These are phyloP conservation scores for Muntiacus muntjak DNA, from an alignment of 2,113 vertebrate genomes.

Conservation along the genomic window DNA sequence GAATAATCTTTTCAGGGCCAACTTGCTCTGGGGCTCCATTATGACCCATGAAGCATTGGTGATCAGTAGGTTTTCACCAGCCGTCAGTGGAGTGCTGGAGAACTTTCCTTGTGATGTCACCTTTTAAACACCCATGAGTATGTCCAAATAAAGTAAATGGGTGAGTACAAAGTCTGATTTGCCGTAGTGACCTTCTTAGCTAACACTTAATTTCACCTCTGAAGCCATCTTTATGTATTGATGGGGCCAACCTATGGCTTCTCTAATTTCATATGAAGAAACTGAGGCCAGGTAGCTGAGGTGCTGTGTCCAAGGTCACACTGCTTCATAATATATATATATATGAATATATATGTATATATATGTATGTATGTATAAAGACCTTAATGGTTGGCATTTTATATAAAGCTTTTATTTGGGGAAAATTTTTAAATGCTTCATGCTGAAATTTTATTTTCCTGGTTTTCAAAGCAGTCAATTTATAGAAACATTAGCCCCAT, in stretches of 20 bases:
- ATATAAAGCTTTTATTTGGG: neutral
- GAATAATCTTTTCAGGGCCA: neutral
- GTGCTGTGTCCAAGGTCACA: neutral
- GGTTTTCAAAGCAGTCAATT: neutral
- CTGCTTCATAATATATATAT: neutral
- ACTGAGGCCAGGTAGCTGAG: neutral
- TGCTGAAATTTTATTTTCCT: neutral
- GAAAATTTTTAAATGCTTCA: neutral
- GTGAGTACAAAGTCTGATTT: neutral
- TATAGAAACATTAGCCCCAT: neutral
- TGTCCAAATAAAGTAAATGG: neutral
- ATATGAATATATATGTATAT: neutral
- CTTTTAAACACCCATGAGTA: neutral
- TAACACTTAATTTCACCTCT: neutral
- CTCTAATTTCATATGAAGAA: neutral
- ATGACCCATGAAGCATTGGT: neutral
- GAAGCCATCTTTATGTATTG: neutral
- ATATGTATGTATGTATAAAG: neutral
- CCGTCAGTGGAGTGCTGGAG: neutral
- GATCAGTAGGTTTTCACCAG: neutral
- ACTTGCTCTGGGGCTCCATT: neutral
- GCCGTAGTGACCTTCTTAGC: neutral
- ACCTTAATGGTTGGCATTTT: neutral
- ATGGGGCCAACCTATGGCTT: neutral
- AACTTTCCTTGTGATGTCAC: neutral